Conservation (phyloP, 2,797 vertebrate species). For the Numenius phaeopus region DNA sequence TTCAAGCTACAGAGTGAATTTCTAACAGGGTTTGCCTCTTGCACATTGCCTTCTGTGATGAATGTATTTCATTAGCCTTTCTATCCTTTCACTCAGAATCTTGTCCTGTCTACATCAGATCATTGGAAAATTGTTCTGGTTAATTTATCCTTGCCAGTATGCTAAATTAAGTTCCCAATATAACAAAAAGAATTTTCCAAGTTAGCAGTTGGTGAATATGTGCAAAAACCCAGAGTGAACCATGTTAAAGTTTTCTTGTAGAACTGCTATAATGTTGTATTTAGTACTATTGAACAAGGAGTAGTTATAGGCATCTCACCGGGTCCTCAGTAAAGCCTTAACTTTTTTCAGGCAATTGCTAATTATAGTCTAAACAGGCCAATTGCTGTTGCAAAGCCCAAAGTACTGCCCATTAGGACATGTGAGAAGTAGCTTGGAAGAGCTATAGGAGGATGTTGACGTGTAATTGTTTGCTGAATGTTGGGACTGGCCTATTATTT, state of each 20-base stretch:
- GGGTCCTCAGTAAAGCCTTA: not conserved
- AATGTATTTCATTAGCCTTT: constrained; percentile 39
- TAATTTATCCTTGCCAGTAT: constrained; percentile 57
- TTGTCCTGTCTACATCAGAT: constrained; percentile 41
- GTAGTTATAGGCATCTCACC: not conserved
- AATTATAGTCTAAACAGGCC: not conserved
- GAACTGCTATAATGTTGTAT: not conserved
- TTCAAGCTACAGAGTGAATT: not conserved
- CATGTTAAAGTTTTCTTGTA: not conserved
- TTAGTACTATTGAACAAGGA: not conserved
- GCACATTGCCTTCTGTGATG: not conserved
- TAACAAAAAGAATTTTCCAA: not conserved
- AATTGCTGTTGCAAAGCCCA: not conserved
- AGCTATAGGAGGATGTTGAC: constrained; percentile 19
- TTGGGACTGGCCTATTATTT: not conserved
- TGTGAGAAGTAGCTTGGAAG: constrained; percentile 36
- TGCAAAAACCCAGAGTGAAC: not conserved
- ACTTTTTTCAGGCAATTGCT: constrained; percentile 37
- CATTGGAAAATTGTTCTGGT: constrained; percentile 38
- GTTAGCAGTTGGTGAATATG: not conserved
- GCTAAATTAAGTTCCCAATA: constrained; percentile 55
- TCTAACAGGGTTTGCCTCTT: not conserved
- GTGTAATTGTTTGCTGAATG: constrained; percentile 1
- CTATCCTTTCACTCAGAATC: constrained; percentile 16
- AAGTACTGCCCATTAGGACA: not conserved